phyloP scores from a whole-genome alignment of 2,797 vertebrate species.

The Pseudochirops corinnae region DNA sequence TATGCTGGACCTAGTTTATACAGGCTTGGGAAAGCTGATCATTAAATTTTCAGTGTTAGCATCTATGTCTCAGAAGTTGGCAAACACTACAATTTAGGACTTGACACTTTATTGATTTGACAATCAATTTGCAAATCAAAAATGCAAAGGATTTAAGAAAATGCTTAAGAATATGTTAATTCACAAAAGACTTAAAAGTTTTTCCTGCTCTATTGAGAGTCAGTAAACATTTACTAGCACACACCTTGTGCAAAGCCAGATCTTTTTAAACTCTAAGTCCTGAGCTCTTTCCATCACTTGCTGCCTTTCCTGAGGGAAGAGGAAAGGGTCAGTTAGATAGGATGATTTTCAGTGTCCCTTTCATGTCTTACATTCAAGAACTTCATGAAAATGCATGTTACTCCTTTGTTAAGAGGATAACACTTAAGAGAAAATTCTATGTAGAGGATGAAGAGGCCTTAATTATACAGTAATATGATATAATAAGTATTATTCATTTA shows the following conservation, averaged over 20 bases:
- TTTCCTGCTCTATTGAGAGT: not conserved
- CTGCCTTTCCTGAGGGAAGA: not conserved
- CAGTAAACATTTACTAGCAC: not conserved
- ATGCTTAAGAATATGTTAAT: not conserved
- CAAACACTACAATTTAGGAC: not conserved
- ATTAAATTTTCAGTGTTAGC: not conserved
- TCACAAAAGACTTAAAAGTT: not conserved
- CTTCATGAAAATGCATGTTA: not conserved
- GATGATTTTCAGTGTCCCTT: not conserved
- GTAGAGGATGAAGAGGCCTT: not conserved
- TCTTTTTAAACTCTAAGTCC: not conserved
- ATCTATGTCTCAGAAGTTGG: not conserved
- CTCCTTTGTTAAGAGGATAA: not conserved
- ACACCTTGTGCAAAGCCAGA: not conserved
- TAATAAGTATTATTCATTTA: not conserved
- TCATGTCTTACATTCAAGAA: not conserved
- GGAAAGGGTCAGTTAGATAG: not conserved
- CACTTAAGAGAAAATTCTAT: not conserved
- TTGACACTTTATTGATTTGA: not conserved
- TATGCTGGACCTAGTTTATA: not conserved
- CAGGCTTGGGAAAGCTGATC: not conserved
- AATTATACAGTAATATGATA: not conserved
- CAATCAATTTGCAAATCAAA: too few species aligned
- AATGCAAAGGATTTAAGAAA: not conserved
- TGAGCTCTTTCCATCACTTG: not conserved